Percentiles rank a stretch among this genome's conserved stretches.
Evolutionary conservation across 1,140 invertebrate genomes (phyloP).

Genomic region (Trachymyrmex cornetzi): DNA sequence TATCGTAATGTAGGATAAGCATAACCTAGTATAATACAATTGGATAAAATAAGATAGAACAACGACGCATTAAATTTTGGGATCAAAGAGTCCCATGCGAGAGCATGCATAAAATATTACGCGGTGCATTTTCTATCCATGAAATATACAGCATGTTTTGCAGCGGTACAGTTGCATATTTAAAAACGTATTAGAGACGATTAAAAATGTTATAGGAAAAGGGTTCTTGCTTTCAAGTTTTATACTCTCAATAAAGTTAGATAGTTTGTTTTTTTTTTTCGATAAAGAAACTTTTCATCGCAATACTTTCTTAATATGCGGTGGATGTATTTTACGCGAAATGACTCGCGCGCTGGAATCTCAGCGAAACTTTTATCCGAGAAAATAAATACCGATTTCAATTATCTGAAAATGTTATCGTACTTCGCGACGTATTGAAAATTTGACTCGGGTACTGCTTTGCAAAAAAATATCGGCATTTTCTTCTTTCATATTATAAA

Average conservation of each 20-base stretch:
- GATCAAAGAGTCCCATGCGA: conserved; percentile 31
- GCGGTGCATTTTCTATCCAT: conserved; percentile 4
- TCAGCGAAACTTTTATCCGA: conserved; percentile 1
- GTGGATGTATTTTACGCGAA: not conserved
- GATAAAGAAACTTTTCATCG: conserved; percentile 33
- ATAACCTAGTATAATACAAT: conserved; percentile 24
- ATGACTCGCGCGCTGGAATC: not conserved
- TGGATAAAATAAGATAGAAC: conserved; percentile 13
- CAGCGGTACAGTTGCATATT: conserved; percentile 9
- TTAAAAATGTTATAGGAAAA: conserved; percentile 31
- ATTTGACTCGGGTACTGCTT: not conserved
- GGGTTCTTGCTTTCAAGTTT: not conserved
- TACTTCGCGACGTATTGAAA: not conserved
- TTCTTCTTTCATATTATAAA: not conserved
- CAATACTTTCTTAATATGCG: conserved; percentile 51
- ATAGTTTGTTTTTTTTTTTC: not conserved
- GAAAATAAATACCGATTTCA: conserved; percentile 34
- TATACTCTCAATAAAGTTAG: conserved; percentile 5
- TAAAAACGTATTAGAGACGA: conserved; percentile 33
- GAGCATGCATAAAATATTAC: conserved; percentile 20
- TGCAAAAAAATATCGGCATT: not conserved
- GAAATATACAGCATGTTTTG: conserved; percentile 14
- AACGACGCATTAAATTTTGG: conserved; percentile 41
- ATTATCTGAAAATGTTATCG: conserved; percentile 26
- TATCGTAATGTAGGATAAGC: not conserved